These are phyloP conservation scores for Anhinga rufa DNA, from an alignment of 2,113 vertebrate genomes.

Conservation along the genomic window DNA sequence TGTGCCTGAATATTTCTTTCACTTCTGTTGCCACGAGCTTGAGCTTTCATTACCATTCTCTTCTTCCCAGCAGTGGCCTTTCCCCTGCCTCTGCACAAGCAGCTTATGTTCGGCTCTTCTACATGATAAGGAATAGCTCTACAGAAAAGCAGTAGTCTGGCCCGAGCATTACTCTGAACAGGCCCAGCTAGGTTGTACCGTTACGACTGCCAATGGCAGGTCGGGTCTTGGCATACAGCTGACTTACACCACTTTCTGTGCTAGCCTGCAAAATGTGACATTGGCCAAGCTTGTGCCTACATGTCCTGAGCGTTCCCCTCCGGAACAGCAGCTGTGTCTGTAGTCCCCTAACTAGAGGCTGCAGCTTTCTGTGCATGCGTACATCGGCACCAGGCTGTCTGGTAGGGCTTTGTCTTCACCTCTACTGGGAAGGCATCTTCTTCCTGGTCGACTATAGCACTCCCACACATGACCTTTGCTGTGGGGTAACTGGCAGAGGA, in stretches of 20 bases:
- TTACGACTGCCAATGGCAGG: accelerated
- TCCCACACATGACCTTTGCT: neutral
- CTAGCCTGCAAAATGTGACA: neutral
- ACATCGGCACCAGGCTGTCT: neutral
- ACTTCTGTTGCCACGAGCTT: neutral
- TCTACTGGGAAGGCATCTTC: neutral
- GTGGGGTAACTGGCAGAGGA: neutral
- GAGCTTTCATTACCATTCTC: neutral
- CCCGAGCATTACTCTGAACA: neutral
- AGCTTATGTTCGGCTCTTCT: neutral
- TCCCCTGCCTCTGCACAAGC: neutral
- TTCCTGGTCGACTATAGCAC: neutral
- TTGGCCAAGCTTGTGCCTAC: neutral
- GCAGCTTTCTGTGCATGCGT: neutral
- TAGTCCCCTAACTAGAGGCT: neutral
- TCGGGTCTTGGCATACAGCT: neutral
- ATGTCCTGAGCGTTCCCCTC: neutral
- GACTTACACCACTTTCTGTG: neutral
- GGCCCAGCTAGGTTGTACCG: too few species aligned
- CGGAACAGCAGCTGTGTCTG: neutral
- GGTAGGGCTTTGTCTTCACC: too few species aligned
- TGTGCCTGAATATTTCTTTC: neutral
- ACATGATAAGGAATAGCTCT: neutral
- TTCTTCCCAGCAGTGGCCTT: neutral
- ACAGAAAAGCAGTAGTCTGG: neutral